These are phyloP conservation scores for Cataglyphis livida DNA, from an alignment of 2,888 invertebrate genomes.

Conservation along the genomic window DNA sequence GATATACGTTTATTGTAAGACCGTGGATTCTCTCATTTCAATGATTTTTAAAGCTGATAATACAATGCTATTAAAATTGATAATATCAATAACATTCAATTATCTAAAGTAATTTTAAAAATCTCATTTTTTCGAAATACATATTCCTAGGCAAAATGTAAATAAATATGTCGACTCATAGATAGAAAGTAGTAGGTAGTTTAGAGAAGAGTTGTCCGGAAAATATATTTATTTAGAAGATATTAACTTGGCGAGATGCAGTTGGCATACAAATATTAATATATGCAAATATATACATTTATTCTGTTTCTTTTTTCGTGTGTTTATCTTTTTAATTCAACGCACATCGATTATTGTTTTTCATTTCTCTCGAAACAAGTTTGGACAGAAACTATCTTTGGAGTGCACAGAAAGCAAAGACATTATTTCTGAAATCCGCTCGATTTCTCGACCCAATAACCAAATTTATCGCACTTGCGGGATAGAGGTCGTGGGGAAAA, in stretches of 20 bases:
- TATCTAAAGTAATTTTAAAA: not conserved
- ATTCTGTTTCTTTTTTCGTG: not conserved
- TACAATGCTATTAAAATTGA: not conserved
- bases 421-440: conserved; percentile 46
- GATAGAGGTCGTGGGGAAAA: conserved; percentile 41
- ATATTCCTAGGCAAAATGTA: not conserved
- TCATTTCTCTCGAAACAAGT: not conserved
- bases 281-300: conserved; percentile 1
- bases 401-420: conserved; percentile 4
- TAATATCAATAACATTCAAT: not conserved
- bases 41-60: not conserved
- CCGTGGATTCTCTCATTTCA: not conserved
- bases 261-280: not conserved
- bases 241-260: conserved; percentile 13
- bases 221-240: not conserved
- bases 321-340: conserved; percentile 19
- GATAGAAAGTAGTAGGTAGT: not conserved
- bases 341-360: conserved; percentile 25
- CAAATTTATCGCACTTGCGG: conserved; percentile 37
- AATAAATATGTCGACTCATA: not conserved
- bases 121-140: not conserved
- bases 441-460: conserved; percentile 54
- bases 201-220: not conserved
- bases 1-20: too few species aligned
- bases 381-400: not conserved